phyloP scores from a whole-genome alignment of 2,888 invertebrate species.

The Torymus aiolomorphi region DNA sequence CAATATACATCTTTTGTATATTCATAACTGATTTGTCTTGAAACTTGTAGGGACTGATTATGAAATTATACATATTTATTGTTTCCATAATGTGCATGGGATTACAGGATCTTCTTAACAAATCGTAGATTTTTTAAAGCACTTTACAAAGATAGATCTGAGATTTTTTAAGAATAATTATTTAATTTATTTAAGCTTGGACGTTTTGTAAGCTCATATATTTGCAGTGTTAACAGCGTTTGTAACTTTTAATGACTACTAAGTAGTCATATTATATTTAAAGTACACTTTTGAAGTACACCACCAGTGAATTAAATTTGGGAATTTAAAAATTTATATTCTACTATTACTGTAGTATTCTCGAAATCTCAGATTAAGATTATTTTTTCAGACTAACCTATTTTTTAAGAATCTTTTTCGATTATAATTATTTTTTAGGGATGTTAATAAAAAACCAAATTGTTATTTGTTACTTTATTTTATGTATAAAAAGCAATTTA shows the following conservation, averaged over 20 bases:
- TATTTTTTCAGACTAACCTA: slow-evolving; percentile 44
- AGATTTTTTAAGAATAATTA: slow-evolving; percentile 29
- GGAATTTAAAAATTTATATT: slow-evolving; percentile 38
- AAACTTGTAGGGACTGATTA: slow-evolving; percentile 39
- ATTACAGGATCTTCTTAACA: slow-evolving; percentile 20
- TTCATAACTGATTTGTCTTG: slow-evolving; percentile 45
- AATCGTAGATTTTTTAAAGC: slow-evolving; percentile 42
- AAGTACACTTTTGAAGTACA: slow-evolving; percentile 15
- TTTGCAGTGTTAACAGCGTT: slow-evolving; percentile 33
- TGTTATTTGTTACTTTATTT: slow-evolving; percentile 56
- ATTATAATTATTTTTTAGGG: slow-evolving; percentile 43
- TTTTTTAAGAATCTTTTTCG: slow-evolving; percentile 34
- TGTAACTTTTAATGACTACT: slow-evolving; percentile 37
- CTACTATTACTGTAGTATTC: background rate
- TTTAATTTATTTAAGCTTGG: slow-evolving; percentile 31
- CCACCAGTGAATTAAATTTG: slow-evolving; percentile 8
- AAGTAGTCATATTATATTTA: slow-evolving; percentile 41
- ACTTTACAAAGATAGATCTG: slow-evolving; percentile 46
- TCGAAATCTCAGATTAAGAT: slow-evolving; percentile 42
- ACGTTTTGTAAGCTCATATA: slow-evolving; percentile 34
- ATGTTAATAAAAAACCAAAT: slow-evolving; percentile 55
- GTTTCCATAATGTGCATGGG: slow-evolving; percentile 35
- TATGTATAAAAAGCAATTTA: slow-evolving; percentile 55
- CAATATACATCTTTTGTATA: slow-evolving; percentile 33
- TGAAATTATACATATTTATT: slow-evolving; percentile 41